Conservation (phyloP, 2,888 invertebrate species). For the Thecocarcelia acutangulata region DNA sequence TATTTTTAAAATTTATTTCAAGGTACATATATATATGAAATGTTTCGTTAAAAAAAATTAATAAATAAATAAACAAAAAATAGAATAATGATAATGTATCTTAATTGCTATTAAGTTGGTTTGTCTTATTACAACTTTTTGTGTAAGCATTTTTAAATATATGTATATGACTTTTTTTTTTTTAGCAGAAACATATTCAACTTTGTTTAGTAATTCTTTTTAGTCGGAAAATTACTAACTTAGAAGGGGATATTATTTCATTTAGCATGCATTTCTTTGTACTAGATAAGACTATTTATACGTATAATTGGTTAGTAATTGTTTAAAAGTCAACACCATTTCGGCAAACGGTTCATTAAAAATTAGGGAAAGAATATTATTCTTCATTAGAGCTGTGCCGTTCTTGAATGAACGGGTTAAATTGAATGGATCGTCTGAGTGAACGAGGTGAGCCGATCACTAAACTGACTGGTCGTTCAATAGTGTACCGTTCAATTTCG, state of each 20-base stretch:
- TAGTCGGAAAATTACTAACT: background rate
- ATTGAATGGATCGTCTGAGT: too few relatives aligned
- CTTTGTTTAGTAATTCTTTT: background rate
- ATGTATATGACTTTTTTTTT: too few relatives aligned
- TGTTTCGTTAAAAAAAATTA: too few relatives aligned
- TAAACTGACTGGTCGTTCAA: too few relatives aligned
- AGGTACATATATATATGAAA: background rate
- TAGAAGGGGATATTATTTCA: constrained; percentile 1
- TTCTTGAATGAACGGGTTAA: too few relatives aligned
- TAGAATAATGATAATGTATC: too few relatives aligned
- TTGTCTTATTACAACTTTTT: too few relatives aligned
- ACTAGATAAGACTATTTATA: constrained; percentile 22
- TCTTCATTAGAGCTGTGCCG: too few relatives aligned
- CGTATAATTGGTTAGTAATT: constrained; percentile 9
- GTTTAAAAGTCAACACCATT: background rate
- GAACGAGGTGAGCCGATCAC: too few relatives aligned
- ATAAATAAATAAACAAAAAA: background rate
- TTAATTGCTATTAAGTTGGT: too few relatives aligned
- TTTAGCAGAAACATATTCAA: constrained; percentile 8
- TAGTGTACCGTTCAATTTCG: too few relatives aligned
- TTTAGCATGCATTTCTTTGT: background rate
- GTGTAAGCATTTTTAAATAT: too few relatives aligned
- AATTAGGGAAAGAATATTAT: background rate
- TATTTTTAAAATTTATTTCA: background rate
- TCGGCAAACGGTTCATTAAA: background rate